Evolutionary conservation across 1,140 invertebrate genomes (phyloP), one percentile per base, ranked within the genome.

Genomic region (Pseudomyrmex gracilis): DNA sequence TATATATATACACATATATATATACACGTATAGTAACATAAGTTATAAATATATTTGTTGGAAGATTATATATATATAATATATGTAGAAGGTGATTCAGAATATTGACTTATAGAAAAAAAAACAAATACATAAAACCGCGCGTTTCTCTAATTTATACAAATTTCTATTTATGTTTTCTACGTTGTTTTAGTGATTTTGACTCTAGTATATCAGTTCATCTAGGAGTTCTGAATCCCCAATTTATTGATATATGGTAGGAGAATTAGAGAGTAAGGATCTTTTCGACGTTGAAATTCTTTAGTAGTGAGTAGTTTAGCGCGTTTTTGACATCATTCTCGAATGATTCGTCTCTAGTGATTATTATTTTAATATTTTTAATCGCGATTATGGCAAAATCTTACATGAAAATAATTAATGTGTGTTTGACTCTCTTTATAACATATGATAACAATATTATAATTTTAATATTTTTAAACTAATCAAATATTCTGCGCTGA

Each of bases 111-210:
- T 80, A 61, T 34, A 34, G 34, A 5, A 34, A 34, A 34, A 34
- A 0, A 34, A 5, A 70, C 49, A 82, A 51, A 61, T 63, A 70
- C 34, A 80, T 47, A 51, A 57, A 34, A 34, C 5, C 34, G 34
- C 77, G 58, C 77, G 77, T 82, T 85, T 45, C 68, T 85, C 63
- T 82, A 73, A 85, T 85, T 71, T 73, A 64, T 64, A 34, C 34
- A 66, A 82, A 85, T 73, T 64, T 85, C 24, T 85, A 82, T 63
- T 82, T 84, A 67, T 82, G 43, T 80, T 61, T 63, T 80, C 24
- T 84, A 61, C n/a, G 17, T 78, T 60, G 61, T 74, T 77, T 83
- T 76, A 76, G 66, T 77, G 47, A 64, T 83, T 66, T 83, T 77
- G 61, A 74, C 61, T 57, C 66, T 63, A 64, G 45, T 49, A 12